Base-by-base conservation (phyloP, 2,797 vertebrate species). In the Hyperoplus immaculatus region DNA sequence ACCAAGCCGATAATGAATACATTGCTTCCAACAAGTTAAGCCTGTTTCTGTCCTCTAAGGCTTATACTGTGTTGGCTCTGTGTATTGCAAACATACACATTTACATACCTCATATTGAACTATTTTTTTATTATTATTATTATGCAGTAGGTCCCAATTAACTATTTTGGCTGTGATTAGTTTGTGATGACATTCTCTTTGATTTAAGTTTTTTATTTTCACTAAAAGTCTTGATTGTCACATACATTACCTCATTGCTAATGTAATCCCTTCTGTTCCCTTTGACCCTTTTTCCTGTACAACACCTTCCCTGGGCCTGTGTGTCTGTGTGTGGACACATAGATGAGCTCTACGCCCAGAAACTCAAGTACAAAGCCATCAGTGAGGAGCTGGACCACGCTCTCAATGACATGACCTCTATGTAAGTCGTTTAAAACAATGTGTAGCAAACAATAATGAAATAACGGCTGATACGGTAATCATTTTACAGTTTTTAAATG, bases 331-430 rank as follows among this genome's bases (percentile, higher is more conserved):
- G 50, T 84, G 66, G 46, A 81, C 12, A 71, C 63, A 72, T 8
- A 98, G 97, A 98, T 16, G 96, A 98, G 94, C 95, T 98, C 4
- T 97, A 97, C 1, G 94, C 96, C 87, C 96, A 97, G 94, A 98
- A 98, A 93, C 96, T 98, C 75, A 98, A 98, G 94, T 97, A 97
- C 95, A 98, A 97, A 93, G 97, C 97, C 41, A 96, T 97, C 95
- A 98, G 96, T 14, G 95, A 98, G 92, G 96, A 97, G 94, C 93
- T 97, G 73, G 97, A 97, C 94, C 97, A 96, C 77, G 96, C 97
- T 49, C 96, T 98, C 85, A 97, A 96, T 82, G 96, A 97, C 89
- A 96, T 96, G 96, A 98, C 96, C 65, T 98, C 97, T 39, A 93
- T 97, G 95, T 97, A 95, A 96, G 88, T 92, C 2, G 29, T 29